Evolutionary conservation across 2,797 vertebrate genomes (phyloP).

Genomic region (Hoplostethus atlanticus): DNA sequence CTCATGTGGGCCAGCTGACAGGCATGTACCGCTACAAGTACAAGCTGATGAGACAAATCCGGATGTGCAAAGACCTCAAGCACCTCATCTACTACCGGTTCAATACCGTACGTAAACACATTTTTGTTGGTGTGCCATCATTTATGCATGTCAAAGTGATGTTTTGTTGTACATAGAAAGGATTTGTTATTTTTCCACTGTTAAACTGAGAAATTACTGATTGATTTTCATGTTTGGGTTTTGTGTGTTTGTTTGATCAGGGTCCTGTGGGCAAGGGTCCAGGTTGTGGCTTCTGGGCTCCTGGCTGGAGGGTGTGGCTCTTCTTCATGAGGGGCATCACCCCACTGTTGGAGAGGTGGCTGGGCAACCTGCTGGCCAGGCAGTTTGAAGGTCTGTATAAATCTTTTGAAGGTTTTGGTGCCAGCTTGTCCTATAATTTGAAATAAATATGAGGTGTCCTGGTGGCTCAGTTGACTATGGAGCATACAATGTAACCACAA

Average conservation of each 20-base stretch:
- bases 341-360: conserved; percentile 96
- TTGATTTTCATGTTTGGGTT: conserved; percentile 5
- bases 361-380: conserved; percentile 97
- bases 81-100: conserved; percentile 99
- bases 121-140: background rate
- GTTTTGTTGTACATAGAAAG: background rate
- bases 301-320: conserved; percentile 98
- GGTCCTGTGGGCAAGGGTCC: conserved; percentile 99
- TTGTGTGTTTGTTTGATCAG: conserved; percentile 73
- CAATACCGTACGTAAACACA: conserved; percentile 90
- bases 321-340: conserved; percentile 99
- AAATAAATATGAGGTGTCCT: background rate
- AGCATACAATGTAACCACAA: too few relatives aligned
- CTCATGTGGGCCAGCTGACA: conserved; percentile 97
- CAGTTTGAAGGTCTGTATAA: conserved; percentile 94
- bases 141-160: background rate
- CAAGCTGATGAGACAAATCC: conserved; percentile 99
- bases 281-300: conserved; percentile 99
- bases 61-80: conserved; percentile 99
- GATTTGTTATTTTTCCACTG: too few relatives aligned
- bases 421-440: background rate
- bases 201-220: background rate
- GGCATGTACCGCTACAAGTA: conserved; percentile 99
- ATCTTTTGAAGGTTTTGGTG: background rate
- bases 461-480: background rate